Percentiles rank a stretch among this genome's conserved stretches.
Conservation (phyloP, 2,888 invertebrate genomes). For the Chouioia cunea region DNA sequence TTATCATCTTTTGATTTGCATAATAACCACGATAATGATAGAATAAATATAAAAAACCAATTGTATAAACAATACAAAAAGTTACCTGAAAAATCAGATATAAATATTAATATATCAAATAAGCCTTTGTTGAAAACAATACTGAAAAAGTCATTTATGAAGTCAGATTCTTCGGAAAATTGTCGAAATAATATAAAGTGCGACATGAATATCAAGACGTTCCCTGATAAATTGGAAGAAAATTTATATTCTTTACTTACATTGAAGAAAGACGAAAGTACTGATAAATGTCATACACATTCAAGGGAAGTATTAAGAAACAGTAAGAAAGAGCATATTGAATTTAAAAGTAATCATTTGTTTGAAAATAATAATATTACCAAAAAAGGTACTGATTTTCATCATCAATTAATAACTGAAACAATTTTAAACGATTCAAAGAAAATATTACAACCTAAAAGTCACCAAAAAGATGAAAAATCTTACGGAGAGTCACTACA, state of each 20-base stretch:
- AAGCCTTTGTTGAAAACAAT: not conserved
- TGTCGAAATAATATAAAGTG: not conserved
- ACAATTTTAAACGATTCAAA: too few species aligned
- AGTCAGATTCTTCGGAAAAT: not conserved
- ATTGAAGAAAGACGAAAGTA: not conserved
- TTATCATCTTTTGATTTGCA: too few species aligned
- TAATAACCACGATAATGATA: not conserved
- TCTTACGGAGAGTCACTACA: too few species aligned
- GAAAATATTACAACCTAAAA: too few species aligned
- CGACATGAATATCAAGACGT: not conserved
- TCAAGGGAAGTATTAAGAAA: not conserved
- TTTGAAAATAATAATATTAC: not conserved
- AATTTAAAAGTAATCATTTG: not conserved
- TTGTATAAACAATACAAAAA: not conserved
- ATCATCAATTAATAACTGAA: too few species aligned
- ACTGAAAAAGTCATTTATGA: not conserved
- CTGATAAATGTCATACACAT: not conserved
- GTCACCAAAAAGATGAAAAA: too few species aligned
- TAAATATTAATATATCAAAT: not conserved
- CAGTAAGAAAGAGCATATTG: not conserved
- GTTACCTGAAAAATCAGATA: not conserved
- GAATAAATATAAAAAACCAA: conserved; percentile 2
- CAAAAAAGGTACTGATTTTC: not conserved
- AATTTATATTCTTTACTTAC: not conserved
- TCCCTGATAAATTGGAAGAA: not conserved